These are phyloP conservation scores for Bombus polaris DNA, from an alignment of 1,140 invertebrate genomes.

Conservation along the genomic window DNA sequence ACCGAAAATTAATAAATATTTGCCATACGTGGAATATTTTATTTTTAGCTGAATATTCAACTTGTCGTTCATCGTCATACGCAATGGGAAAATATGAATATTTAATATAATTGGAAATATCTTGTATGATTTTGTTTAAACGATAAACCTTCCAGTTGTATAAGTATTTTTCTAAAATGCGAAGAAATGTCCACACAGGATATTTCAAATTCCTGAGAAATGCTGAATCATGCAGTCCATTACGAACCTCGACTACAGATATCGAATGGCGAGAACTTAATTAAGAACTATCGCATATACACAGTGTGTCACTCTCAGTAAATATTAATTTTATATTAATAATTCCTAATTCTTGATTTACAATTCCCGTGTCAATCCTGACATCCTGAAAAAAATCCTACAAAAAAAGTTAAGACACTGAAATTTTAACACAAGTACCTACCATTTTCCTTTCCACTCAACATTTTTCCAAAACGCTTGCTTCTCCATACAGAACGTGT, in stretches of 20 bases:
- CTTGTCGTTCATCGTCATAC: background rate
- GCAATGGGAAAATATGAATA: background rate
- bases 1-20: background rate
- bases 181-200: background rate
- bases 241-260: background rate
- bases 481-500: background rate
- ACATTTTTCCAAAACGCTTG: background rate
- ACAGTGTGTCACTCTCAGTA: background rate
- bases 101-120: background rate
- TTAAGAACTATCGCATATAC: background rate
- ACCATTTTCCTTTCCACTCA: background rate
- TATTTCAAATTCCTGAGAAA: background rate
- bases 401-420: background rate
- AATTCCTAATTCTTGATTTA: background rate
- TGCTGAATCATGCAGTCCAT: background rate
- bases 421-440: background rate
- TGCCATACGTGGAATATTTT: background rate
- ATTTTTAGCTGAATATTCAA: background rate
- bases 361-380: background rate
- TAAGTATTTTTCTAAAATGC: no score
- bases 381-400: background rate
- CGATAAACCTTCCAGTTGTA: no score
- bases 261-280: background rate
- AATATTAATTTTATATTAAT: background rate
- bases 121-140: background rate